Evolutionary conservation across 2,113 vertebrate genomes (phyloP).

Genomic region (Gavia stellata): DNA sequence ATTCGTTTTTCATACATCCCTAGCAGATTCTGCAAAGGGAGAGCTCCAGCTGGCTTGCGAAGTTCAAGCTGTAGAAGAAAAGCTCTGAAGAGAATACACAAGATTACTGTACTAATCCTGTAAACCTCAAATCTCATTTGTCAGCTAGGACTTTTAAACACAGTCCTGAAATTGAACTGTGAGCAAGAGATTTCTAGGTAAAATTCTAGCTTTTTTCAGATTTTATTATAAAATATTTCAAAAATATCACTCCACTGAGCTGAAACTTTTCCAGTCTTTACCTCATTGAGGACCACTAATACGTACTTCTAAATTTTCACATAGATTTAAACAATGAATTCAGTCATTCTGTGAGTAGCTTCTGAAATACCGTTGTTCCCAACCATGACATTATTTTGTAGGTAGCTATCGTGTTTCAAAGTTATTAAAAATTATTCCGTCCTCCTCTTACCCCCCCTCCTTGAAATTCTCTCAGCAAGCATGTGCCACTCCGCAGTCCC

Average conservation of each 20-base stretch:
- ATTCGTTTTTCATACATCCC: background rate
- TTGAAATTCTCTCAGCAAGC: slow-evolving; percentile 62
- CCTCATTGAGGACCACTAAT: background rate
- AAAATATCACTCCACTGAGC: background rate
- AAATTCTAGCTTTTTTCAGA: background rate
- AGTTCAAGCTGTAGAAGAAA: background rate
- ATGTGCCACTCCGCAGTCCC: slow-evolving; percentile 34
- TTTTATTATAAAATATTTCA: background rate
- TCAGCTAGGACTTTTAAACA: background rate
- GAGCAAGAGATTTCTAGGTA: background rate
- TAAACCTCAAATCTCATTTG: slow-evolving; percentile 19
- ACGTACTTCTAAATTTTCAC: background rate
- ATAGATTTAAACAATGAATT: background rate
- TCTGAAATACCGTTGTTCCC: slow-evolving; percentile 57
- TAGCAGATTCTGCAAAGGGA: background rate
- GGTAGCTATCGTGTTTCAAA: slow-evolving; percentile 75
- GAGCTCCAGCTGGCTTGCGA: background rate
- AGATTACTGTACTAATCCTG: background rate
- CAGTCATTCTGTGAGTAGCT: slow-evolving; percentile 29
- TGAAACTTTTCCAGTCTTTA: background rate
- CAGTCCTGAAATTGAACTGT: background rate
- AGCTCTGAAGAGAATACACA: background rate
- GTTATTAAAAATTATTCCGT: slow-evolving; percentile 72
- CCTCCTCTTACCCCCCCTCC: background rate
- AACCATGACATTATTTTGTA: slow-evolving; percentile 60